phyloP scores from a whole-genome alignment of 1,140 invertebrate species.

The Calliphora vicina region DNA sequence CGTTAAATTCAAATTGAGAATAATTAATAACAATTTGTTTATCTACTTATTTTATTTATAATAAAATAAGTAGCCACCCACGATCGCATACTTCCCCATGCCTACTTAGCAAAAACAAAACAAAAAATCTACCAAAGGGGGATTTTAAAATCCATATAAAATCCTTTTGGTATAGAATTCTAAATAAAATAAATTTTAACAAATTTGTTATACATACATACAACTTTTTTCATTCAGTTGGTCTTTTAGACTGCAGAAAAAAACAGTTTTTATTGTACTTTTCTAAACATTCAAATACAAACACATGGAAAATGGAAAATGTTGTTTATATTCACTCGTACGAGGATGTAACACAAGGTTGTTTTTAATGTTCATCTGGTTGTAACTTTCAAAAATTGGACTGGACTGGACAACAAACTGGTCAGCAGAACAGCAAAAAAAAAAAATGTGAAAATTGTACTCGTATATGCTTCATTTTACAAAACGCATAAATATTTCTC shows the following conservation, averaged over 20 bases:
- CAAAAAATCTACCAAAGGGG: too few relatives aligned
- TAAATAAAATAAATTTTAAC: slow-evolving; percentile 11
- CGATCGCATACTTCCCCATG: too few relatives aligned
- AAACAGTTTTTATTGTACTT: background rate
- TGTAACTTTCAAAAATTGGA: background rate
- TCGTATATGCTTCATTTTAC: slow-evolving; percentile 15
- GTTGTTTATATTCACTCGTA: background rate
- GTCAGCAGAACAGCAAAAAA: slow-evolving; percentile 1
- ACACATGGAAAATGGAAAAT: slow-evolving; percentile 1
- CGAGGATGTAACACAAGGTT: background rate
- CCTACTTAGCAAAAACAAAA: too few relatives aligned
- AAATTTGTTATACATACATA: background rate
- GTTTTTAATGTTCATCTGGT: background rate
- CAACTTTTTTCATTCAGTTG: background rate
- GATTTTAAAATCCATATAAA: slow-evolving; percentile 2
- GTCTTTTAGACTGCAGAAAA: background rate
- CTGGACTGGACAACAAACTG: background rate
- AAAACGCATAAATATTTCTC: slow-evolving; percentile 33
- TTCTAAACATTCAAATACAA: slow-evolving; percentile 7
- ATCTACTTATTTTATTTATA: too few relatives aligned
- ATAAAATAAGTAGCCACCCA: too few relatives aligned
- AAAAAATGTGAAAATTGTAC: background rate
- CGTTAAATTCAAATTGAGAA: too few relatives aligned
- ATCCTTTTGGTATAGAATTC: slow-evolving; percentile 1
- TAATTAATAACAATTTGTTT: too few relatives aligned